Evolutionary conservation across 2,888 invertebrate genomes (phyloP).

Genomic region (Criorhina ranunculi): DNA sequence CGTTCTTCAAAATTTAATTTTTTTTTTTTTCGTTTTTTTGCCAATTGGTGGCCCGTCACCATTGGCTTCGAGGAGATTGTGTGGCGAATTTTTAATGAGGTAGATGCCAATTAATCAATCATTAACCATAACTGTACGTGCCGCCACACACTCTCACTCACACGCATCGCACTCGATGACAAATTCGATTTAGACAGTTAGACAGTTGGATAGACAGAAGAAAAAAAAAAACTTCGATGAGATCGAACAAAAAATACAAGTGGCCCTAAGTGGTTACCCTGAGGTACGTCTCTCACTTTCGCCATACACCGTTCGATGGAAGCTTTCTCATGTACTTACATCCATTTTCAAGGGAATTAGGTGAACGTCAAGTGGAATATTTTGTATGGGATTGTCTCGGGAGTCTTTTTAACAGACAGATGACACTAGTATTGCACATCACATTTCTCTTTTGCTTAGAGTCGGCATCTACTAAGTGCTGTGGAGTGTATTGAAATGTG

Average conservation of each 20-base stretch:
- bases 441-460: constrained; percentile 44
- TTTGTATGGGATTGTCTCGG: constrained; percentile 34
- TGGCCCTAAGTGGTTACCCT: constrained; percentile 42
- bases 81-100: constrained; percentile 57
- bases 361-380: constrained; percentile 51
- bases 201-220: constrained; percentile 37
- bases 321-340: constrained; percentile 41
- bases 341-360: constrained; percentile 52
- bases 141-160: not conserved
- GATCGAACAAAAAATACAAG: constrained; percentile 28
- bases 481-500: constrained; percentile 25
- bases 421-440: constrained; percentile 50
- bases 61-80: constrained; percentile 38
- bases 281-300: constrained; percentile 47
- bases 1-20: constrained; percentile 37
- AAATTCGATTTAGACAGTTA: constrained; percentile 30
- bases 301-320: constrained; percentile 8
- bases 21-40: too few species aligned
- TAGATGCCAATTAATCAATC: constrained; percentile 60
- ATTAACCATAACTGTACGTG: not conserved
- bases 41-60: constrained; percentile 39
- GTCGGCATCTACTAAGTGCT: constrained; percentile 30
- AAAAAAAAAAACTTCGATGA: not conserved
- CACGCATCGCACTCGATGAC: constrained; percentile 5
- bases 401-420: constrained; percentile 35